Conservation (phyloP, 2,113 vertebrate species). For the Procavia capensis region DNA sequence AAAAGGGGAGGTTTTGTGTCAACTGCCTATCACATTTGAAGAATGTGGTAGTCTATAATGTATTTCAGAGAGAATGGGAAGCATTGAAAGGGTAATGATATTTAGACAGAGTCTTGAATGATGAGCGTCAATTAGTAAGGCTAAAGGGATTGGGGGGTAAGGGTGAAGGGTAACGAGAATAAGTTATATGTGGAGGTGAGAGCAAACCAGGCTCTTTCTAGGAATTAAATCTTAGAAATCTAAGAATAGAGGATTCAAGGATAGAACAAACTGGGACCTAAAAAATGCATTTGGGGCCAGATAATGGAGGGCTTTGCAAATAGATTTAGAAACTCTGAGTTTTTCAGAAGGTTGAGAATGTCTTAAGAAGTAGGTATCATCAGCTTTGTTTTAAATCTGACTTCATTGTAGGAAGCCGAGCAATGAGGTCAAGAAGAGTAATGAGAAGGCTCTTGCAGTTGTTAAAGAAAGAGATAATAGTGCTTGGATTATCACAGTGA, state of each 20-base stretch:
- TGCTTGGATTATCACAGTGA: neutral
- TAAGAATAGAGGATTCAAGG: neutral
- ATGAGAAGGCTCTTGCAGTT: neutral
- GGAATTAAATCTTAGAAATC: neutral
- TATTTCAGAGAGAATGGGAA: neutral
- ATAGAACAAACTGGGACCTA: neutral
- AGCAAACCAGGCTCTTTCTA: neutral
- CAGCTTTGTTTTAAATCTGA: neutral
- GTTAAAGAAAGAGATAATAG: neutral
- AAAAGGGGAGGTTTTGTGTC: neutral
- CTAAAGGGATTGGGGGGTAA: neutral
- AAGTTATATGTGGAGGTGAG: neutral
- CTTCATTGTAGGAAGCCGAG: neutral
- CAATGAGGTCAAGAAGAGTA: too few species aligned
- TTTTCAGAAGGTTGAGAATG: neutral
- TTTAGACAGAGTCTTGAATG: neutral
- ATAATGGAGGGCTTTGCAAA: neutral
- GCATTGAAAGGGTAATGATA: neutral
- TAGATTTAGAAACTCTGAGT: neutral
- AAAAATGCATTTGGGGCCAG: neutral
- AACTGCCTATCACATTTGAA: neutral
- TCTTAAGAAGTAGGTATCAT: neutral
- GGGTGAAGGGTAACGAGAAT: neutral
- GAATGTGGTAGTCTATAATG: neutral
- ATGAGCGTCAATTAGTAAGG: neutral